Evolutionary conservation across 1,140 invertebrate genomes (phyloP).

Genomic region (Bathynomus jamesi): DNA sequence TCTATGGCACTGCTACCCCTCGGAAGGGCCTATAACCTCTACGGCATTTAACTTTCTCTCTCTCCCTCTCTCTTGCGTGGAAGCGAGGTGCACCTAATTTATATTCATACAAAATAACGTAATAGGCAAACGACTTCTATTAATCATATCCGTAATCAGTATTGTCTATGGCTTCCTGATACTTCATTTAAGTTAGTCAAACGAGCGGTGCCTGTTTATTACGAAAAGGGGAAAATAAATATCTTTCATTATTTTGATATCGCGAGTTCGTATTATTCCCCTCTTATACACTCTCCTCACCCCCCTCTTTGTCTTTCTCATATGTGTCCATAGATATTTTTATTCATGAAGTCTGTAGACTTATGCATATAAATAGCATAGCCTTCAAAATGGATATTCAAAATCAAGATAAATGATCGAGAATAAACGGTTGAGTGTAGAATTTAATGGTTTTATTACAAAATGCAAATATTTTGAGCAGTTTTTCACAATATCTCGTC

Average conservation of each 20-base stretch:
- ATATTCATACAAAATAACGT: too few species aligned
- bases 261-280: not conserved
- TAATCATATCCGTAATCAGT: too few species aligned
- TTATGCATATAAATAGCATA: constrained; percentile 1
- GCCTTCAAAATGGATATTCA: not conserved
- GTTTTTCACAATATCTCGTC: not conserved
- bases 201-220: too few species aligned
- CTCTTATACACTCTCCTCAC: not conserved
- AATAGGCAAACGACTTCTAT: too few species aligned
- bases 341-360: constrained; percentile 1
- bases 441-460: not conserved
- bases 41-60: too few species aligned
- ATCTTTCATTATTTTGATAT: not conserved
- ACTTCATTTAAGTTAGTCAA: too few species aligned
- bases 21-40: too few species aligned
- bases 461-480: not conserved
- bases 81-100: too few species aligned
- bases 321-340: not conserved
- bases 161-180: too few species aligned
- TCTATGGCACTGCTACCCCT: too few species aligned
- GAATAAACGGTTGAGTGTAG: constrained; percentile 1
- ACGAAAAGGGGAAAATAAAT: too few species aligned
- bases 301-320: not conserved
- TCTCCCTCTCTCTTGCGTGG: too few species aligned
- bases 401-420: not conserved